Evolutionary conservation across 2,888 invertebrate species (phyloP), one percentile per base, ranked within the genome.

Genomic region (Chymomyza procnemis): DNA sequence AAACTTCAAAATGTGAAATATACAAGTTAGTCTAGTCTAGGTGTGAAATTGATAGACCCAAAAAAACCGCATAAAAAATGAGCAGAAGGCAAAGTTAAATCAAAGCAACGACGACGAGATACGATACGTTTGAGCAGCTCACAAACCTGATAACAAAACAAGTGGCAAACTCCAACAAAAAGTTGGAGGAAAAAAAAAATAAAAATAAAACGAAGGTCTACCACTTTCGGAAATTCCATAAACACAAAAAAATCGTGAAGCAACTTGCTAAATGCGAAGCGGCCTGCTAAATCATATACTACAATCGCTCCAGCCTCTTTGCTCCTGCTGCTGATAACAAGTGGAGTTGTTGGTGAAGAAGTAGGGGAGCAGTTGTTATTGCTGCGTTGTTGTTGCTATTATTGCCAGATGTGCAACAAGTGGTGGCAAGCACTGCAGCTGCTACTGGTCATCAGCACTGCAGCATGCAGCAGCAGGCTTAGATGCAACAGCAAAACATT

Each of bases 381-480:
- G 48, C 14, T 12, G 1, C 0, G 52, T 52, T 52, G n/a, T 52
- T 52, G 52, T 18, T 52, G 52, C 0, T 52, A 19, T 18, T 52
- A 9, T 54, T 14, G 54, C 54, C 54, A 54, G 54, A 76, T 76
- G 78, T 74, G 76, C 76, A 74, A 74, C 84, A 87, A 41, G 34
- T 41, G 76, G 34, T 41, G 76, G 73, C 46, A 41, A 41, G 34
- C 22, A 22, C 5, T 55, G 47, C 67, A 87, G 88, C 85, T 79
- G 84, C 80, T 81, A 87, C 88, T 88, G 87, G 87, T 88, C 88
- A 88, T 88, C 88, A 88, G 81, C 83, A 69, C 79, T 75, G 64
- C 63, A 67, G 52, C 66, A n/a, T n/a, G n/a, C n/a, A 62, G 55
- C 59, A 54, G 41, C 67, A 61, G 82, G 80, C 80, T 81, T 85